Base-by-base conservation (phyloP, 2,888 invertebrate species). In the Calephelis perditalis region DNA sequence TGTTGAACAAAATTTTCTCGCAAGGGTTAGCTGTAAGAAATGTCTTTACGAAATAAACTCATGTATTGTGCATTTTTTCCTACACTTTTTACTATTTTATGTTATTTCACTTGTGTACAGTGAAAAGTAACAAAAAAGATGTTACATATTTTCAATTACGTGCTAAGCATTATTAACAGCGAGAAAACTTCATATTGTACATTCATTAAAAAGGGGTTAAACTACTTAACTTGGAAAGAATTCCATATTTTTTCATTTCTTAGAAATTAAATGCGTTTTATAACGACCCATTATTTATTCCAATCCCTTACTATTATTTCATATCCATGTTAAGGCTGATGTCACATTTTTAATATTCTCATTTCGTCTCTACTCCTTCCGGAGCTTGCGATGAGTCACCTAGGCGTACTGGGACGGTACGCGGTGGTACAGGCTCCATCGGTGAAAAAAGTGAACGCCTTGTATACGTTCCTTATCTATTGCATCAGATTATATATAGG, bases 401-500 rank as follows among this genome's bases (percentile, higher is more conserved):
- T 68, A 76, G 78, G 78, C 84, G 76, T 71, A 75, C 76, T 77
- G 79, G 80, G 81, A 84, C 85, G 74, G 80, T 63, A 73, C 73
- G 71, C 72, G 76, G 47, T 37, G 57, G 57, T 57, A 57, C 57
- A 45, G 57, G 7, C 35, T 35, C 26, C 52, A 52, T 46, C 56
- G 12, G 56, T 60, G 46, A 60, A 74, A 81, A 81, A 86, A 86
- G 84, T 85, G 79, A 77, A 70, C 70, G 67, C 74, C 71, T 74
- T 82, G 79, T 81, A 78, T 79, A 79, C 81, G 76, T 79, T 76
- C 82, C 80, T 86, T 89, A 88, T 88, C 89, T 89, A 76, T 86
- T 84, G 83, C 87, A 89, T 89, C 89, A 88, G 86, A 86, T 83
- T 71, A 63, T 74, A 67, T 84, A 88, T 76, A 82, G 83, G 66